A percentile compares a stretch with the other conserved stretches of the same genome.
These are phyloP conservation scores for Cephus pulcher DNA, from an alignment of 2,888 invertebrate species.

Conservation along the genomic window DNA sequence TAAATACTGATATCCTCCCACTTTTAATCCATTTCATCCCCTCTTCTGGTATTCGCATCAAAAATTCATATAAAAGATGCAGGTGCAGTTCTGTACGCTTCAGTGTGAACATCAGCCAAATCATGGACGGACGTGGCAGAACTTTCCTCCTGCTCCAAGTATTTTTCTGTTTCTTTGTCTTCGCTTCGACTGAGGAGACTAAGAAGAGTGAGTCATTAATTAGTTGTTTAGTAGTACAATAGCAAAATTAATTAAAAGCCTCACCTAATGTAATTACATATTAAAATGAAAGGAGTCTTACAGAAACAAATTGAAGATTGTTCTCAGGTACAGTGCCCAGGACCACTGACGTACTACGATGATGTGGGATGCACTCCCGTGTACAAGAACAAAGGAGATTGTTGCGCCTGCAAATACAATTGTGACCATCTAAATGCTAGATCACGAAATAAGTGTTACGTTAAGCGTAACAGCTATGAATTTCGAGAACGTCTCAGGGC, in stretches of 20 bases:
- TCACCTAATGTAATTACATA: background rate
- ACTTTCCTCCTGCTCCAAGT: background rate
- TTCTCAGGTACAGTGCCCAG: too few relatives aligned
- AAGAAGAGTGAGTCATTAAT: background rate
- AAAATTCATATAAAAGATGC: background rate
- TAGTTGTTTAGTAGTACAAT: background rate
- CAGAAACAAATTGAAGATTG: too few relatives aligned
- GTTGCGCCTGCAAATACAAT: too few relatives aligned
- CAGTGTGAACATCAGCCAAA: background rate
- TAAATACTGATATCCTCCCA: background rate
- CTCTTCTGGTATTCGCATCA: background rate
- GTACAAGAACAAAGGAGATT: too few relatives aligned
- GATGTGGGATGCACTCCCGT: too few relatives aligned
- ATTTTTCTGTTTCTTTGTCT: background rate
- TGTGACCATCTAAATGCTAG: too few relatives aligned
- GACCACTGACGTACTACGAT: too few relatives aligned
- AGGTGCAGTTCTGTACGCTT: background rate
- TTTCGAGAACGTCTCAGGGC: slow-evolving; percentile 39
- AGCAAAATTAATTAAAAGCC: background rate
- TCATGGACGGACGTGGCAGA: background rate
- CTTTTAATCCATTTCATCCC: background rate
- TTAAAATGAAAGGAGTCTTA: too few relatives aligned
- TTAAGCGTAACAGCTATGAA: slow-evolving; percentile 42
- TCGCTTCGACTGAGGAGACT: background rate
- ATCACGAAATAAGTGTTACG: slow-evolving; percentile 12